Conservation (phyloP, 2,797 vertebrate genomes). For the Pseudochirops corinnae region DNA sequence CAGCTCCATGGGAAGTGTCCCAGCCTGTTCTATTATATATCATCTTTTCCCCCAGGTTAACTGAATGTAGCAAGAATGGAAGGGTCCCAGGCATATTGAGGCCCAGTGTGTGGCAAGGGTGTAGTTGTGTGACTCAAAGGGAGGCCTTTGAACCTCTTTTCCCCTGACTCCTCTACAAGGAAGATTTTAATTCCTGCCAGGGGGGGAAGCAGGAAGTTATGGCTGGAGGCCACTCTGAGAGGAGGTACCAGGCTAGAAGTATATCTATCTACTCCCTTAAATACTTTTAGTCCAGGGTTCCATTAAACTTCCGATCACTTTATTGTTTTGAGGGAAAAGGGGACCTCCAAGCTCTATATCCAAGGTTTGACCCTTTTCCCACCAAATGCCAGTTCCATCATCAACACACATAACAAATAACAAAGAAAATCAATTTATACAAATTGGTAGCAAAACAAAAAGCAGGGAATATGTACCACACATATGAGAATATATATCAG, state of each 20-base stretch:
- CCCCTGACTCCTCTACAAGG: not conserved
- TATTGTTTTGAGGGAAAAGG: not conserved
- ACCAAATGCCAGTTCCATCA: too few species aligned
- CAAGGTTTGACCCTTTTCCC: not conserved
- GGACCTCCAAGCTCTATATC: not conserved
- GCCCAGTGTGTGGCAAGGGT: not conserved
- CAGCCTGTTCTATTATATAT: not conserved
- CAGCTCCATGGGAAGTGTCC: not conserved
- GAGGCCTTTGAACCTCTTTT: not conserved
- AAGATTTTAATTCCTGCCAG: not conserved
- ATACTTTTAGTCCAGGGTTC: not conserved
- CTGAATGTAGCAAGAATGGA: not conserved
- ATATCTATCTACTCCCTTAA: not conserved
- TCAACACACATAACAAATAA: not conserved
- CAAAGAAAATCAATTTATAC: not conserved
- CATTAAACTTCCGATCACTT: not conserved
- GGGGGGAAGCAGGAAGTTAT: not conserved
- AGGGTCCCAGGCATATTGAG: not conserved
- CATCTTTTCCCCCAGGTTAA: not conserved
- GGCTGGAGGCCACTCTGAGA: not conserved
- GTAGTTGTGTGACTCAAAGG: not conserved
- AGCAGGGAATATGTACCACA: not conserved
- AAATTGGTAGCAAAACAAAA: not conserved
- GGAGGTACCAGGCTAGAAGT: not conserved
- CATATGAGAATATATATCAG: not conserved